A percentile compares a stretch with the other conserved stretches of the same genome.
Conservation (phyloP, 35 echinoderm and acorn worm species). For the Strongylocentrotus purpuratus region DNA sequence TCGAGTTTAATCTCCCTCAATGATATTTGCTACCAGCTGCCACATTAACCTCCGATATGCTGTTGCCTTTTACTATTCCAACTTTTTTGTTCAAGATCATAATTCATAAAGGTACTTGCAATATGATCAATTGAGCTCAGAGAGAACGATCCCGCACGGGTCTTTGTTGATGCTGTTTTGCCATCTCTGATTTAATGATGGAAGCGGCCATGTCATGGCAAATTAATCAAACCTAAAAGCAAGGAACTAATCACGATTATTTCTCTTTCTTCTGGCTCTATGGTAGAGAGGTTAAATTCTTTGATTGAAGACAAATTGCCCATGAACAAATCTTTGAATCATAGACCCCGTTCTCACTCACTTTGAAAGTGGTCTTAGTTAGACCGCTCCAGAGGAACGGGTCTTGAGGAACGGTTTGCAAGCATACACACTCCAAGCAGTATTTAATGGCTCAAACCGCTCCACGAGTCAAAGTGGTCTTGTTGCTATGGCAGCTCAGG, state of each 20-base stretch:
- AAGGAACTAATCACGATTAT: neutral
- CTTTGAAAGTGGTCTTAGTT: no score
- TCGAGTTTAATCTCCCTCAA: neutral
- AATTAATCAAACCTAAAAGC: neutral
- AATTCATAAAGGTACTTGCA: neutral
- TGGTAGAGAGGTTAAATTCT: neutral
- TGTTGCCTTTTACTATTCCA: neutral
- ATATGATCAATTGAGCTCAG: neutral
- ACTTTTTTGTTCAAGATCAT: neutral
- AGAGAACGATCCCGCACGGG: neutral
- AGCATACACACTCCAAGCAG: no score
- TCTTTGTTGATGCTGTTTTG: neutral
- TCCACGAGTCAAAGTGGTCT: no score
- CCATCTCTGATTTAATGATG: neutral
- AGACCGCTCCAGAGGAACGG: no score
- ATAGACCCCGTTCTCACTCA: no score
- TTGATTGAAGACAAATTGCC: constrained; percentile 3
- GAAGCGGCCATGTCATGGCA: neutral
- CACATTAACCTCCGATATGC: neutral
- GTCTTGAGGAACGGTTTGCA: no score
- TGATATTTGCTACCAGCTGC: neutral
- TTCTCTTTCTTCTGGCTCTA: neutral
- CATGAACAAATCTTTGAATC: neutral
- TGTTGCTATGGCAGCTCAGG: no score
- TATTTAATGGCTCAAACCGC: no score